Percentiles rank a stretch among this genome's conserved stretches.
These are phyloP conservation scores for Noturus placidus DNA, from an alignment of 2,113 vertebrate genomes.

Conservation along the genomic window DNA sequence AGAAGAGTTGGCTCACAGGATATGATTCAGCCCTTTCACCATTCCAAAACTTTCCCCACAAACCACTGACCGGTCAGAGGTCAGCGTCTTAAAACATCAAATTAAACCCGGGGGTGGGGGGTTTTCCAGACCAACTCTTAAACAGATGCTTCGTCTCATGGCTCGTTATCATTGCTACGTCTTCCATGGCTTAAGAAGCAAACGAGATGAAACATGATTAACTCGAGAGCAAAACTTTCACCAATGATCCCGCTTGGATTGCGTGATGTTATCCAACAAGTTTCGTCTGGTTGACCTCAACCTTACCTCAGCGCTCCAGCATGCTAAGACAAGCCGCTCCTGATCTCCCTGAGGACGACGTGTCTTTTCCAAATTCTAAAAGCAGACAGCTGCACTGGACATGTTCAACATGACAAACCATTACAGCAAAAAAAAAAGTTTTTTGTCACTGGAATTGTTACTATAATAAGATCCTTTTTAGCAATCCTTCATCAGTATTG, in stretches of 20 bases:
- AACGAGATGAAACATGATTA: background rate
- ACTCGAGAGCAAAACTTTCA: background rate
- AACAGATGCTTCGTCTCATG: slow-evolving; percentile 8
- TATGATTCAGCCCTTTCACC: slow-evolving; percentile 33
- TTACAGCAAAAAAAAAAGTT: background rate
- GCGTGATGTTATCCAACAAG: background rate
- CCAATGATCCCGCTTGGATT: background rate
- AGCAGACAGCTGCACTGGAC: background rate
- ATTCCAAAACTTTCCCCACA: background rate
- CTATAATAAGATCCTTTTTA: background rate
- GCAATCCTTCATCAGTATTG: background rate
- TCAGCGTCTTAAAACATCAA: slow-evolving; percentile 9
- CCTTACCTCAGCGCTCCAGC: slow-evolving; percentile 23
- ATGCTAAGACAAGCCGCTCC: slow-evolving; percentile 24
- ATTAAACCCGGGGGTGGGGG: slow-evolving; percentile 5
- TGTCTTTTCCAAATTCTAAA: slow-evolving; percentile 9
- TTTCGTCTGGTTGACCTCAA: background rate
- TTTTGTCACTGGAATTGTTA: background rate
- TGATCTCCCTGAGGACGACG: slow-evolving; percentile 15
- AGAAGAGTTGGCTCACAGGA: background rate
- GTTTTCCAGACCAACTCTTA: background rate
- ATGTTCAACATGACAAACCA: background rate
- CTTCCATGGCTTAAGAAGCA: background rate
- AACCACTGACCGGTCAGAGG: slow-evolving; percentile 16
- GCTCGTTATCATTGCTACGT: background rate